Evolutionary conservation across 2,113 vertebrate species (phyloP), one percentile per base, ranked within the genome.

Genomic region (Brachyhypopomus occidentalis): DNA sequence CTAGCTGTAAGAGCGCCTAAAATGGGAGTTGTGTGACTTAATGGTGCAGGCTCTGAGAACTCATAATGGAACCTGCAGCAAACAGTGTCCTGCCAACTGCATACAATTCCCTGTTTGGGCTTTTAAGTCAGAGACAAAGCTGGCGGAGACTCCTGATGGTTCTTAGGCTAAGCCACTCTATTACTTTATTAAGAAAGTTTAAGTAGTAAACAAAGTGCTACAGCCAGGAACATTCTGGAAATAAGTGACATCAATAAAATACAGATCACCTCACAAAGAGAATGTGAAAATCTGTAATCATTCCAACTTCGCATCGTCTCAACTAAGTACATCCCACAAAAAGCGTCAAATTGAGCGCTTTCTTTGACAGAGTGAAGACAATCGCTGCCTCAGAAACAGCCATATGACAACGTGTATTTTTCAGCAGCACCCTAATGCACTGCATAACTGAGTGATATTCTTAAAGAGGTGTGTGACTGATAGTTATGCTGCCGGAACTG

Each of bases 401-500:
- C 9, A 2, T 70, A 41, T 36, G 36, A 41, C 7, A 2, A 22
- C 45, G 14, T 82, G 48, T 64, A 30, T 77, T 71, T 55, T 27
- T 12, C 73, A 30, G 66, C 19, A 62, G 17, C 55, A 75, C 23
- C n/a, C 66, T 72, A 64, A 76, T 72, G 72, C 72, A 45, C 48
- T 30, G 48, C n/a, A 77, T 82, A 63, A 82, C 58, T 45, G 25
- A 55, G 66, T 77, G 74, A 82, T 62, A 30, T 84, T 77, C 66
- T 77, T 48, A 45, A 22, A 77, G 75, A 75, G 67, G 11, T 34
- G 73, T 48, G 69, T 75, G 72, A 83, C 82, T 73, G 82, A 85
- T 83, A 76, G 72, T 60, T 48, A 20, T 87, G 80, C 82, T 66
- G 84, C 77, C 74, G 41, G 17, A 17, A 73, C 77, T 62, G 30